Base-by-base conservation (phyloP, 2,888 invertebrate genomes). In the Metopia argyrocephala region DNA sequence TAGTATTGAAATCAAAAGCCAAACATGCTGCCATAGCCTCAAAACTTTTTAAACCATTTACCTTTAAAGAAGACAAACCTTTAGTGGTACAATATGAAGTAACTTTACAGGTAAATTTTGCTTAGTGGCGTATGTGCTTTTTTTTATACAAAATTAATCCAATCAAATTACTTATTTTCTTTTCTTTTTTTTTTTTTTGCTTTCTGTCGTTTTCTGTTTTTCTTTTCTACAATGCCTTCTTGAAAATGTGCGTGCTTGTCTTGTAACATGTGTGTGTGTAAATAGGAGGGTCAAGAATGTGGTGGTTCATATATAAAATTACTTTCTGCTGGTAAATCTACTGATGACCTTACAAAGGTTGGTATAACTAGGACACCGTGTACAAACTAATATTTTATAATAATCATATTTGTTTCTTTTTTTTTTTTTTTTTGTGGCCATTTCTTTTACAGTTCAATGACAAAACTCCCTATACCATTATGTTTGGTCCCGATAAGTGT, bases 401-500 rank as follows among this genome's bases (percentile, higher is more conserved):
- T 38, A 38, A 38, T 38, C 38, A 15, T 15, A 38, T 38, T 12
- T 12, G 15, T 38, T 38, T 38, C 15, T 15, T 12, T 12, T 38
- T 38, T 38, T 38, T 9, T 15, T 38, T 38, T 38, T n/a, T n/a
- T n/a, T n/a, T n/a, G n/a, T n/a, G n/a, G n/a, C n/a, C 38, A 38
- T 38, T 38, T 4, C 38, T 82, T 28, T 83, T 84, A 27, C 85
- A 91, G 87, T 98, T 99, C 91, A 93, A 96, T 90, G 99, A 99
- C 91, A 98, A 97, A 91, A 98, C 98, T 0, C 95, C 98, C 0
- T 99, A 99, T 92, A 96, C 98, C 2, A 97, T 99, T 87, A 99
- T 99, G 99, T 99, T 99, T 91, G 99, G 99, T 0, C 99, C 99
- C 7, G 99, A 99, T 92, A 99, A 98, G 91, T 99, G 99, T 91